Conservation (phyloP, 2,888 invertebrate species). For the Cephus pulcher region DNA sequence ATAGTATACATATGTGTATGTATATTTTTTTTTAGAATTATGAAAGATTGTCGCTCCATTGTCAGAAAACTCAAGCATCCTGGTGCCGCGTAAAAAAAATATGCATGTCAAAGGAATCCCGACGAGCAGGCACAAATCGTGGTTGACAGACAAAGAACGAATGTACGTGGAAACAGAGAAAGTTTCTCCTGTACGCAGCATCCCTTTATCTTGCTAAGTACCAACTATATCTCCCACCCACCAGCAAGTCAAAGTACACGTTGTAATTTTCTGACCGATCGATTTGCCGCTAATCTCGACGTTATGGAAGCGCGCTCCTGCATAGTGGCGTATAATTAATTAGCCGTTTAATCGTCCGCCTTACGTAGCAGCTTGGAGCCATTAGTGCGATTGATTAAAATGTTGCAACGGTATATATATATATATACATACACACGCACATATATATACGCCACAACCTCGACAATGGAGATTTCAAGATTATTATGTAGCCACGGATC, state of each 20-base stretch:
- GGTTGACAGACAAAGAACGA: not conserved
- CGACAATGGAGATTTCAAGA: not conserved
- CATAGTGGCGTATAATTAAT: constrained; percentile 2
- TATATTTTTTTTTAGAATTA: too few species aligned
- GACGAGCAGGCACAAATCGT: not conserved
- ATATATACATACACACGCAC: too few species aligned
- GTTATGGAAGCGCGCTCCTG: not conserved
- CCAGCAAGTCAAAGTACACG: not conserved
- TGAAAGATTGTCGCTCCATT: too few species aligned
- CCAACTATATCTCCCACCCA: not conserved
- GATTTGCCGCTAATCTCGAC: not conserved
- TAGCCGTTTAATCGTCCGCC: constrained; percentile 1
- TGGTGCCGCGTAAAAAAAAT: not conserved
- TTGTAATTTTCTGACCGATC: not conserved
- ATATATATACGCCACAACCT: not conserved
- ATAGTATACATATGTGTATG: too few species aligned
- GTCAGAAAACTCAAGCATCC: too few species aligned
- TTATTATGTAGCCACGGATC: not conserved
- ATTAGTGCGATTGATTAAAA: constrained; percentile 8
- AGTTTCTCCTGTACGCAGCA: not conserved
- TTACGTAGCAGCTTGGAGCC: not conserved
- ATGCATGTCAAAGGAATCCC: not conserved
- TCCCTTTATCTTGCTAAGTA: not conserved
- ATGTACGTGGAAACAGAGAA: not conserved
- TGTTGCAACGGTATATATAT: not conserved